phyloP scores from a whole-genome alignment of 2,888 invertebrate genomes.

The Agriopis leucophaearia region DNA sequence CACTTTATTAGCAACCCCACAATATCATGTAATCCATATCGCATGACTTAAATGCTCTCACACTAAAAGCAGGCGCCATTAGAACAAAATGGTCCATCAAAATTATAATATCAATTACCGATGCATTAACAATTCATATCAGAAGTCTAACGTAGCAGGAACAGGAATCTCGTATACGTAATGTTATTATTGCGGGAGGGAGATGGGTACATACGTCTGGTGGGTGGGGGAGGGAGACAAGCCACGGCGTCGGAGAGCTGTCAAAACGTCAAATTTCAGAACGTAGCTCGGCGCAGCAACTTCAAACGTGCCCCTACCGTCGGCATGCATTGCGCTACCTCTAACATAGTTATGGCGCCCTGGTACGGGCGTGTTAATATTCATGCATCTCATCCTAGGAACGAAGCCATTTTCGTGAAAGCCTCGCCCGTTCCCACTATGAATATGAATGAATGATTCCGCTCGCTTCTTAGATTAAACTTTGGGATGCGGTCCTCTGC shows the following conservation, averaged over 20 bases:
- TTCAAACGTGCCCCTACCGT: conserved; percentile 84
- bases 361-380: conserved; percentile 82
- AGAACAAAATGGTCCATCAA: conserved; percentile 77
- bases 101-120: conserved; percentile 86
- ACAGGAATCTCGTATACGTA: conserved; percentile 81
- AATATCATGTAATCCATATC: conserved; percentile 60
- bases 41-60: conserved; percentile 63
- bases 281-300: conserved; percentile 82
- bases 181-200: conserved; percentile 77
- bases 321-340: conserved; percentile 77
- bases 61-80: conserved; percentile 72
- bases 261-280: conserved; percentile 87
- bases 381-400: conserved; percentile 83
- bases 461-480: conserved; percentile 79
- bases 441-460: conserved; percentile 84
- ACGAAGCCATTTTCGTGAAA: conserved; percentile 83
- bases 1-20: conserved; percentile 44
- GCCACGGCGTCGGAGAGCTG: conserved; percentile 84
- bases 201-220: conserved; percentile 56
- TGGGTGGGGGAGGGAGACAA: conserved; percentile 65
- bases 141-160: conserved; percentile 84
- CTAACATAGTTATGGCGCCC: conserved; percentile 83
- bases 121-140: conserved; percentile 86
- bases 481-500: conserved; percentile 64
- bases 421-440: conserved; percentile 77